Base-by-base conservation (phyloP, 2,113 vertebrate species). In the Brienomyrus brachyistius region DNA sequence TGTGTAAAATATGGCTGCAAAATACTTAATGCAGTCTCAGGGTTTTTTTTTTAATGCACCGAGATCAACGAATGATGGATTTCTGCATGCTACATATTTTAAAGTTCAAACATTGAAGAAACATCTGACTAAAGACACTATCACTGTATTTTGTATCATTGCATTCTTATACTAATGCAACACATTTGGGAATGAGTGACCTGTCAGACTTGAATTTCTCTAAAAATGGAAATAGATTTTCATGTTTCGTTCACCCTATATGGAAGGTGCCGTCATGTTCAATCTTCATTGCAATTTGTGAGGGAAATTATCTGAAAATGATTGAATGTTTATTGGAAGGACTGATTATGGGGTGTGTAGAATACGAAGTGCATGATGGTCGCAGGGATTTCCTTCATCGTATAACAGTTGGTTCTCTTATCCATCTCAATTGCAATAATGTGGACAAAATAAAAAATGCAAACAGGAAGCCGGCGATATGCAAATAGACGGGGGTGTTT, bases 381-480 rank as follows among this genome's bases (percentile, higher is more conserved):
- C 31, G 83, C 31, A 66, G 77, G 40, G 52, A 47, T 48, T 59
- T 50, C 62, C 59, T 85, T 89, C 27, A 85, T 27, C 47, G 52
- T 21, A 66, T 45, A 45, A 84, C 48, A 23, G 52, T 17, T 27
- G 40, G 5, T 47, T 77, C 35, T 85, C 40, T 31, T 40, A 50
- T 45, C 50, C 80, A 47, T 62, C 35, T 23, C 51, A 47, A 89
- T 84, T 48, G 40, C n/a, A 51, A 31, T 40, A 56, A 47, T 19
- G 70, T 83, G 40, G 40, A 31, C 84, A 66, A 80, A 87, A 87
- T 77, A 87, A 85, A 85, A 86, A 77, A 62, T 40, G 19, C 2
- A 35, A 54, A 54, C 27, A 56, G 51, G n/a, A 89, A 23, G 59
- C 11, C 23, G 17, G 54, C 84, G 35, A 13, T 13, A 27, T 48